Evolutionary conservation across 1,140 invertebrate genomes (phyloP).

Genomic region (Nixonia krombeini): DNA sequence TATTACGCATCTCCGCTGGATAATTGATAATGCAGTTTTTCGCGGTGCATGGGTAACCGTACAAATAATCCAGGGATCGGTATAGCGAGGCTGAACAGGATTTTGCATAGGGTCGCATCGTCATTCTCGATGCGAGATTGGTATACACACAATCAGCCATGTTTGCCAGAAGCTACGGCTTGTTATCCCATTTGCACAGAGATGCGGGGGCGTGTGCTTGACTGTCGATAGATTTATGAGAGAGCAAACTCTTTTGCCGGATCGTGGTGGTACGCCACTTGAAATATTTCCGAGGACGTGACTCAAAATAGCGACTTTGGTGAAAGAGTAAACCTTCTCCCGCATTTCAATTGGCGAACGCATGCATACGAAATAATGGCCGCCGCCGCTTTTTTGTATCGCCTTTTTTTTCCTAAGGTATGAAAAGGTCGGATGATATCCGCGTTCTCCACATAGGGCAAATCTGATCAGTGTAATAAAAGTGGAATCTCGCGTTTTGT

Average conservation of each 20-base stretch:
- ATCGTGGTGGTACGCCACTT: slow-evolving; percentile 30
- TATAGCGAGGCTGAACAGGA: slow-evolving; percentile 31
- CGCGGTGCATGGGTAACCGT: slow-evolving; percentile 26
- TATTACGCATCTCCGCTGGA: slow-evolving; percentile 38
- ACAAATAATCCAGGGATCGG: slow-evolving; percentile 40
- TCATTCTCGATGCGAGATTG: slow-evolving; percentile 37
- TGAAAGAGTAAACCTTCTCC: slow-evolving; percentile 19
- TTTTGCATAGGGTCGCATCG: slow-evolving; percentile 37
- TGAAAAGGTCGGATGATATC: no score
- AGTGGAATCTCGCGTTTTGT: no score
- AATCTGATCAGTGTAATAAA: no score
- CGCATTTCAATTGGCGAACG: slow-evolving; percentile 14
- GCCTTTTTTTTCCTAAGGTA: no score
- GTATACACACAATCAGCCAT: slow-evolving; percentile 44
- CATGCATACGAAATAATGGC: no score
- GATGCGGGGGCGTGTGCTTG: slow-evolving; percentile 35
- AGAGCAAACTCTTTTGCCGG: slow-evolving; percentile 36
- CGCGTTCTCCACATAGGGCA: no score
- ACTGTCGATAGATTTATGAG: slow-evolving; percentile 37
- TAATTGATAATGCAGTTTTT: slow-evolving; percentile 49
- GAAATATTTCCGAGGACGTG: slow-evolving; percentile 36
- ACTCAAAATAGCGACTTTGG: slow-evolving; percentile 38
- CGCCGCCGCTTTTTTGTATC: no score
- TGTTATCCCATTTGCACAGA: slow-evolving; percentile 45
- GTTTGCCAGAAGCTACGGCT: slow-evolving; percentile 44